Conservation (phyloP, 2,113 vertebrate species). For the Ictidomys tridecemlineatus region DNA sequence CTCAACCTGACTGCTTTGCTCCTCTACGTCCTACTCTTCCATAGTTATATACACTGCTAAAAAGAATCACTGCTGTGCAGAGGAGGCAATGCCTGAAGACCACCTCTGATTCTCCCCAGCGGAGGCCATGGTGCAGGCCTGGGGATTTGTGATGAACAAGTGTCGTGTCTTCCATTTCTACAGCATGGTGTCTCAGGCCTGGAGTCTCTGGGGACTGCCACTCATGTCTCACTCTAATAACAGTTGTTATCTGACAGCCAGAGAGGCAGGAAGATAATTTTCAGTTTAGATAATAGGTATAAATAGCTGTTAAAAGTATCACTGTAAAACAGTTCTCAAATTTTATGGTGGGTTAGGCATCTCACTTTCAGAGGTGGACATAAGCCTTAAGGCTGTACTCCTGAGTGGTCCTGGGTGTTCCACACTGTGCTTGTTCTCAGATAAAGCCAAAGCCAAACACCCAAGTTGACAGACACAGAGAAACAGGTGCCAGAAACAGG, state of each 20-base stretch:
- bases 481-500: fast-evolving
- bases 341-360: neutral
- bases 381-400: conserved; percentile 60
- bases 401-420: conserved; percentile 73
- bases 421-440: conserved; percentile 36
- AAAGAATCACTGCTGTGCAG: neutral
- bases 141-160: neutral
- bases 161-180: neutral
- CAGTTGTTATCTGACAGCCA: neutral
- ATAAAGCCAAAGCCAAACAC: neutral
- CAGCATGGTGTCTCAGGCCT: fast-evolving
- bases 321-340: conserved; percentile 1
- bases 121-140: neutral
- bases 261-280: conserved; percentile 35
- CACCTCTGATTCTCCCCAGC: neutral
- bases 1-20: neutral
- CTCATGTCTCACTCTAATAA: neutral
- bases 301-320: neutral
- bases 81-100: neutral
- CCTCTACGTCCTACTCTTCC: neutral
- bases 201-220: neutral
- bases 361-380: conserved; percentile 69
- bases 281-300: conserved; percentile 32
- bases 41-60: neutral
- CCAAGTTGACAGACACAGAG: neutral